A percentile compares a stretch with the other conserved stretches of the same genome.
Conservation (phyloP, 2,888 invertebrate species). For the Latheticus oryzae region DNA sequence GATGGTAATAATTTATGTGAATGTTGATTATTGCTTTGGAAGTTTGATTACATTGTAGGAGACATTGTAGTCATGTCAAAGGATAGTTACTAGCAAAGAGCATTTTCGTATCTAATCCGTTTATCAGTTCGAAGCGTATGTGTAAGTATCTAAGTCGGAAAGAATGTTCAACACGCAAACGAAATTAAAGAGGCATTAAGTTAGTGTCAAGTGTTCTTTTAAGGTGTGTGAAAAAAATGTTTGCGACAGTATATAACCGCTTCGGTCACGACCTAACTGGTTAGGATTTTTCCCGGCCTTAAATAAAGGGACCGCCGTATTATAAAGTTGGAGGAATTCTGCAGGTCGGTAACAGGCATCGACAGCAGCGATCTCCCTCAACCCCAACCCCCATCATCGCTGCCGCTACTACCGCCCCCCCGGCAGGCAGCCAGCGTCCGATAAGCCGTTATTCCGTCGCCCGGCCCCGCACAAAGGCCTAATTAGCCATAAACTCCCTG, state of each 20-base stretch:
- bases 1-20: too few relatives aligned
- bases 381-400: conserved; percentile 38
- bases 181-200: conserved; percentile 9
- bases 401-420: conserved; percentile 35
- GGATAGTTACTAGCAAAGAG: too few relatives aligned
- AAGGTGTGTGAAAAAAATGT: conserved; percentile 1
- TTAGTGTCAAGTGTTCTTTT: conserved; percentile 8
- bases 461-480: conserved; percentile 67
- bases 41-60: too few relatives aligned
- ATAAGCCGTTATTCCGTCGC: conserved; percentile 67
- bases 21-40: too few relatives aligned
- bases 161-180: conserved; percentile 10
- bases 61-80: too few relatives aligned
- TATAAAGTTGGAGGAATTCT: conserved; percentile 24
- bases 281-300: not conserved
- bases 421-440: conserved; percentile 59
- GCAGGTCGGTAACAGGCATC: conserved; percentile 39
- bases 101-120: too few relatives aligned
- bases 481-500: conserved; percentile 75
- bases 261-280: not conserved
- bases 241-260: not conserved
- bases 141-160: conserved; percentile 4
- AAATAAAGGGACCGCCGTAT: conserved; percentile 4
- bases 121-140: conserved; percentile 1
- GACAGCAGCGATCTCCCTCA: conserved; percentile 41